Evolutionary conservation across 2,113 vertebrate species (phyloP), one percentile per base, ranked within the genome.

Genomic region (Ochotona curzoniae): DNA sequence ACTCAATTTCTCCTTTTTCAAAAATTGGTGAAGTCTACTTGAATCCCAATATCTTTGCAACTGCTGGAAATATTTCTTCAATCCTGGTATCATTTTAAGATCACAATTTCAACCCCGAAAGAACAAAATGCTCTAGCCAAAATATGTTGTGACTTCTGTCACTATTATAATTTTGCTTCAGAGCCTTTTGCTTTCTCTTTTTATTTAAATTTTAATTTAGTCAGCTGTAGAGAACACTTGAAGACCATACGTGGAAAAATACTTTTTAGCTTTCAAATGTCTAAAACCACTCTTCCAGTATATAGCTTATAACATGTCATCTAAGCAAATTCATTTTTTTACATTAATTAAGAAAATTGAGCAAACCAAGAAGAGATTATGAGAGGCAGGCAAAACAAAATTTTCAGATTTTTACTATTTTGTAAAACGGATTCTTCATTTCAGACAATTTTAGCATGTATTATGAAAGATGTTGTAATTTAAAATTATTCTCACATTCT

Each of bases 1-100:
- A 63, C 87, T 96, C 94, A 64, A 78, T 94, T 94, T 95, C 14
- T 83, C 69, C 49, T 49, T 44, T 86, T 89, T 84, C 67, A 88
- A 54, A 54, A 95, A 82, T 18, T 95, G 83, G 71, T 93, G 91
- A 87, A 51, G 44, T 69, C 86, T 76, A 89, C 83, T 96, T 91
- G 60, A 89, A 89, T 8, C 0, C 51, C 67, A 85, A 7, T 63
- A 78, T 87, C 85, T 84, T 94, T 32, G 35, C 82, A 84, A 73
- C 25, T 1, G 0, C 90, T 83, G 69, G 63, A 69, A 84, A 82
- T 49, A 79, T 17, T 95, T 93, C 7, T 71, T 95, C 86, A 47
- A 32, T 44, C 30, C 57, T 10, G 4, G 15, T 32, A 3, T 26
- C 25, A n/a, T 71, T 96, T 95, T 73, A 93, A 92, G 60, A 47